Conservation (phyloP, 2,113 vertebrate genomes). For the Periophthalmus modestus region DNA sequence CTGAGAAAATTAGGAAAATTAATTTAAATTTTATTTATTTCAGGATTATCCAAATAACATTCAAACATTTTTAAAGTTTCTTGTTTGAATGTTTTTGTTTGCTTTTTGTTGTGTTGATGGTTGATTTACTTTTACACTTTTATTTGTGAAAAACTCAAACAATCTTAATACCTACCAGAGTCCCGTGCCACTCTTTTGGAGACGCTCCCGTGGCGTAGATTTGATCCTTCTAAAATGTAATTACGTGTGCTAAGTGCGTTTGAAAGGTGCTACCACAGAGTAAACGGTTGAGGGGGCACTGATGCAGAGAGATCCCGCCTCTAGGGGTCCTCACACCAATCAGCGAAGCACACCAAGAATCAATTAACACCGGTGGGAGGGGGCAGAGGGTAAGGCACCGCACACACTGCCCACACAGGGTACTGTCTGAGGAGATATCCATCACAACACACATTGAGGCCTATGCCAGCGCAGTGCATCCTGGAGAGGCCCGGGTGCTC, state of each 20-base stretch:
- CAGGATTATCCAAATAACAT: not conserved
- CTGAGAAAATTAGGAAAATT: not conserved
- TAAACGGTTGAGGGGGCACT: conserved; percentile 63
- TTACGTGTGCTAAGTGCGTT: conserved; percentile 15
- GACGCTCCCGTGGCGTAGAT: conserved; percentile 15
- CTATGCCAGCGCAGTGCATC: conserved; percentile 60
- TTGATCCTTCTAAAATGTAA: conserved; percentile 9
- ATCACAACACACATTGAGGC: conserved; percentile 64
- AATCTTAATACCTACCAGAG: not conserved
- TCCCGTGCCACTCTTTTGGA: conserved; percentile 7
- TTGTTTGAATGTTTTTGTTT: not conserved
- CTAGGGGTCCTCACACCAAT: conserved; percentile 85
- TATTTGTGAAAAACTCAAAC: not conserved
- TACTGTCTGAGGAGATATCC: conserved; percentile 80
- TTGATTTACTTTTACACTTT: not conserved
- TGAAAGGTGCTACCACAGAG: conserved; percentile 43
- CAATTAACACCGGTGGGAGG: conserved; percentile 85
- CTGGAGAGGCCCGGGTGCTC: conserved; percentile 69
- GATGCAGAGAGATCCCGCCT: conserved; percentile 69
- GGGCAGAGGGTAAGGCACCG: conserved; percentile 76
- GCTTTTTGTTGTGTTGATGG: not conserved
- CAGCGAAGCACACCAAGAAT: conserved; percentile 81
- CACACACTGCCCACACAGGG: conserved; percentile 71
- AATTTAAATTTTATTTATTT: not conserved
- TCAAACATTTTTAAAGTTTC: not conserved